Percentiles rank a stretch among this genome's conserved stretches.
These are phyloP conservation scores for Drosophila fulvimacula DNA, from an alignment of 2,888 invertebrate genomes.

Conservation along the genomic window DNA sequence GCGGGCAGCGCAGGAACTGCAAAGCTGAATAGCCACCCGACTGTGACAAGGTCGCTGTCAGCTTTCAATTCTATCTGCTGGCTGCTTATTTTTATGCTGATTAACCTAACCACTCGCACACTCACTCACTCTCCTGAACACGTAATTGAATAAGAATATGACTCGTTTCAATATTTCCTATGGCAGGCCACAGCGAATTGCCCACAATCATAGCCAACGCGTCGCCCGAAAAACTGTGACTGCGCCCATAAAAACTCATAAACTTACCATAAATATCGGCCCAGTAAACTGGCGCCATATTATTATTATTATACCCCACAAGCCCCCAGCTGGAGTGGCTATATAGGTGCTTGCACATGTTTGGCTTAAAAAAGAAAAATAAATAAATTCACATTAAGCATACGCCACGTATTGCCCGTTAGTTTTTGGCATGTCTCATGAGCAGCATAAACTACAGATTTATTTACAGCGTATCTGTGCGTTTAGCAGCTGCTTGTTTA, in stretches of 20 bases:
- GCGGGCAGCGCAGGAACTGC: slow-evolving; percentile 48
- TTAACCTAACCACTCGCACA: slow-evolving; percentile 57
- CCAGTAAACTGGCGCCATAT: slow-evolving; percentile 49
- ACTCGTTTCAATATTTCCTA: slow-evolving; percentile 56
- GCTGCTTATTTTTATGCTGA: slow-evolving; percentile 71
- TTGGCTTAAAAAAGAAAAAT: not conserved
- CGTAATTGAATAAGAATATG: slow-evolving; percentile 67
- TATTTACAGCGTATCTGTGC: not conserved
- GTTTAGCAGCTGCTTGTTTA: not conserved
- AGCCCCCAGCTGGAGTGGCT: slow-evolving; percentile 8
- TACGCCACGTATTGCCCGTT: not conserved
- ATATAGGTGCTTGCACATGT: not conserved
- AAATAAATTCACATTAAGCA: slow-evolving; percentile 5
- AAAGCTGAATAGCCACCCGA: slow-evolving; percentile 4
- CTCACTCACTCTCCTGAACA: slow-evolving; percentile 8
- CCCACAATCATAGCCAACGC: slow-evolving; percentile 57
- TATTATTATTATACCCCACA: slow-evolving; percentile 42
- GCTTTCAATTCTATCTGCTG: slow-evolving; percentile 48
- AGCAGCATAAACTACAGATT: slow-evolving; percentile 7
- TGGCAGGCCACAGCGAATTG: slow-evolving; percentile 32
- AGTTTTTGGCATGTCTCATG: not conserved
- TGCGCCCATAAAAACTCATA: slow-evolving; percentile 66
- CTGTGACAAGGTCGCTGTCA: slow-evolving; percentile 9
- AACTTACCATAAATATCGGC: slow-evolving; percentile 67
- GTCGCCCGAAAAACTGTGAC: slow-evolving; percentile 37